Evolutionary conservation across 1,140 invertebrate genomes (phyloP).

Genomic region (Zaprionus lachaisei): DNA sequence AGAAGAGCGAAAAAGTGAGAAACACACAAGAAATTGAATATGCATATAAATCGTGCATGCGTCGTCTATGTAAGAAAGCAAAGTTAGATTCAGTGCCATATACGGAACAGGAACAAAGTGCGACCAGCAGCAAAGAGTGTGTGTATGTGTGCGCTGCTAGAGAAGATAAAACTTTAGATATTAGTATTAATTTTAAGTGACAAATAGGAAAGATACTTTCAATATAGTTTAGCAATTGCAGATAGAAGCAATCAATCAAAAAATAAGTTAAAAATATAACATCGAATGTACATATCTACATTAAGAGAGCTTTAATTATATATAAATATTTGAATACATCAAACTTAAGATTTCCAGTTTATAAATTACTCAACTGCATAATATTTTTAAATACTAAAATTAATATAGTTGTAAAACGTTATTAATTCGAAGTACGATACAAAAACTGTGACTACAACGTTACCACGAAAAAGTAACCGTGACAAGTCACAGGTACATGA

Average conservation of each 20-base stretch:
- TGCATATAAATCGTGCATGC: slow-evolving; percentile 14
- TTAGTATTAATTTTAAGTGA: background rate
- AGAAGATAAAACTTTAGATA: slow-evolving; percentile 13
- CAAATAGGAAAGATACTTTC: background rate
- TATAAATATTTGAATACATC: too few species aligned
- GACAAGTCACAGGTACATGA: slow-evolving; percentile 17
- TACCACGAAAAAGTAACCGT: slow-evolving; percentile 7
- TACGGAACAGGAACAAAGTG: slow-evolving; percentile 39
- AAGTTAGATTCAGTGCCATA: slow-evolving; percentile 18
- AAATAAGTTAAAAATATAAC: background rate
- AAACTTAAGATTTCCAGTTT: background rate
- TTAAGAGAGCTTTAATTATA: background rate
- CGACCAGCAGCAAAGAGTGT: slow-evolving; percentile 23
- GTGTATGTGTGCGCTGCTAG: slow-evolving; percentile 23
- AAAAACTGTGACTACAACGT: slow-evolving; percentile 14
- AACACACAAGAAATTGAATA: slow-evolving; percentile 48
- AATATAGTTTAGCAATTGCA: background rate
- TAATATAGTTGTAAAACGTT: background rate
- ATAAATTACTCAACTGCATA: background rate
- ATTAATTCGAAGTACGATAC: background rate
- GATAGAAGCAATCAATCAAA: background rate
- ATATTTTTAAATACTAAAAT: background rate
- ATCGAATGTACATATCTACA: background rate
- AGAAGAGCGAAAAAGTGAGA: background rate
- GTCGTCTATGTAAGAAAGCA: slow-evolving; percentile 11